Evolutionary conservation across 1,140 invertebrate species (phyloP), one percentile per base, ranked within the genome.

Genomic region (Leptestheria dahalacensis): DNA sequence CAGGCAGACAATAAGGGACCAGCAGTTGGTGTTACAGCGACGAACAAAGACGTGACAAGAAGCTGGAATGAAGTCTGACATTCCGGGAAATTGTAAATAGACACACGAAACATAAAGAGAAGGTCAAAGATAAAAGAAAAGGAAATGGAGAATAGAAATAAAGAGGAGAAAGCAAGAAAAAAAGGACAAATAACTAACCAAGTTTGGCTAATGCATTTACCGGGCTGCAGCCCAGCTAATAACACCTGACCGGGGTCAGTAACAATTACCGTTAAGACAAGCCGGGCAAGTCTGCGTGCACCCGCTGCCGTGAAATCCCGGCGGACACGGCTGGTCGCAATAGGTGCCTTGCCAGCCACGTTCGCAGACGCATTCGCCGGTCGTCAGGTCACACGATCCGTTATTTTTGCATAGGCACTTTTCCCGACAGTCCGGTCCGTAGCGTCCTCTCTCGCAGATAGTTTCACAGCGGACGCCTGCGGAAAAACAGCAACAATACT

Each of bases 341-440:
- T 81, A 77, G 6, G 71, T 69, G 6, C 91, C 91, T 64, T 81
- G 80, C 83, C 85, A 91, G 50, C 93, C 93, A 28, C 86, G 75
- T 18, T 82, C 76, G 74, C 93, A 97, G 60, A 84, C 77, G 69
- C 92, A 96, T 61, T 73, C 75, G 25, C 91, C 91, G 15, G 78
- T 83, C 11, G 77, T 71, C 28, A 82, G 80, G 70, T 92, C 83
- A 73, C 92, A 96, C n/a, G 86, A 86, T 58, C 85, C 87, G 69
- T 88, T 85, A 53, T 71, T 74, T 71, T 89, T 85, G 73, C 93
- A 97, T 65, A 83, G 79, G 71, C 92, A 95, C 54, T 77, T 73
- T 65, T 80, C 73, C 62, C 79, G 75, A 73, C 92, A 96, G 66
- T 84, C 74, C 51, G 78, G 72, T 49, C 91, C 92, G 73, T 81